Evolutionary conservation across 1,140 invertebrate genomes (phyloP).

Genomic region (Drosophila punjabiensis): DNA sequence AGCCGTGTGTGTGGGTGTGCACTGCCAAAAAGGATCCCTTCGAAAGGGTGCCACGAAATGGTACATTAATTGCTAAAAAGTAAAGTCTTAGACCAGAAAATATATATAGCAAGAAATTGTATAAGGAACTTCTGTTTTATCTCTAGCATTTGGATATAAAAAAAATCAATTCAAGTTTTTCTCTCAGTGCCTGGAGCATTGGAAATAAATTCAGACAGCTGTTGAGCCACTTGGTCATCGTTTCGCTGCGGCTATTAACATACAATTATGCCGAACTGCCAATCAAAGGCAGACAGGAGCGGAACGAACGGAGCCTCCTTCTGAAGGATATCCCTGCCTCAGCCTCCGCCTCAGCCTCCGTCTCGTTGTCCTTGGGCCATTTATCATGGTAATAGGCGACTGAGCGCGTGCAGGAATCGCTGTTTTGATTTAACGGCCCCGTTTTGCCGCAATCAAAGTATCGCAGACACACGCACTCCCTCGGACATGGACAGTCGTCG

Average conservation of each 20-base stretch:
- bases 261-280: conserved; percentile 76
- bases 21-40: background rate
- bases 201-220: conserved; percentile 71
- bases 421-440: conserved; percentile 77
- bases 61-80: background rate
- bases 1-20: conserved; percentile 21
- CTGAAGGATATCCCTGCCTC: background rate
- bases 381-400: conserved; percentile 70
- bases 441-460: conserved; percentile 72
- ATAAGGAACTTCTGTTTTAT: background rate
- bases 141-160: background rate
- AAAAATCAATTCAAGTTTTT: too few species aligned
- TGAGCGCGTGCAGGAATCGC: conserved; percentile 61
- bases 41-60: background rate
- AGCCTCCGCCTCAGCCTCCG: background rate
- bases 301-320: conserved; percentile 6
- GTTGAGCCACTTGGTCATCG: conserved; percentile 66
- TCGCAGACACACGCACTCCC: conserved; percentile 41
- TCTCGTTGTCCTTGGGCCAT: conserved; percentile 45
- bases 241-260: conserved; percentile 69
- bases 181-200: conserved; percentile 19
- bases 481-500: background rate
- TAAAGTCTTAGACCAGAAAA: background rate
- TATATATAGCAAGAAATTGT: too few species aligned
- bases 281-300: conserved; percentile 66